A percentile compares a stretch with the other conserved stretches of the same genome.
Evolutionary conservation across 2,888 invertebrate genomes (phyloP).

Genomic region (Ashinkailepas kermadecensis): DNA sequence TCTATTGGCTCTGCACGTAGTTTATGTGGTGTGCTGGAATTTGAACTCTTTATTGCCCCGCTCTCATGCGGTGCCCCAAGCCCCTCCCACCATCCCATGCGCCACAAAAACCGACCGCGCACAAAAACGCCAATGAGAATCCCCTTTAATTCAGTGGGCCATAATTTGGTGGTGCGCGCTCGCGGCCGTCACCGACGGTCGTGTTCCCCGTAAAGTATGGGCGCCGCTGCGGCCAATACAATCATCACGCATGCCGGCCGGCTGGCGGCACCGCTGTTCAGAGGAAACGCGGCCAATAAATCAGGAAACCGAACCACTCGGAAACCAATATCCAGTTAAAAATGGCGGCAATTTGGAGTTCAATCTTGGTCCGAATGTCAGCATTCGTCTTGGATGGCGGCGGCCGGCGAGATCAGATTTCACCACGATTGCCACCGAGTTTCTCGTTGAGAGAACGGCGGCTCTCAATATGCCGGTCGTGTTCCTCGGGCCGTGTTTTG

Average conservation of each 20-base stretch:
- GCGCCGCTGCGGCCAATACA: slow-evolving; percentile 76
- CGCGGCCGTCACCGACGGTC: slow-evolving; percentile 72
- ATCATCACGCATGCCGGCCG: slow-evolving; percentile 56
- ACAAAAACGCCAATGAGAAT: background rate
- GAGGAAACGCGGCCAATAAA: slow-evolving; percentile 7
- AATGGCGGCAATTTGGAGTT: slow-evolving; percentile 8
- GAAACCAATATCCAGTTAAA: slow-evolving; percentile 10
- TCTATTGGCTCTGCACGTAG: slow-evolving; percentile 32
- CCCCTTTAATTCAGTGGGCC: background rate
- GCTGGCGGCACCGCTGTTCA: background rate
- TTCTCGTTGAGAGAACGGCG: too few species aligned
- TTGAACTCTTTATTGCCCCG: slow-evolving; percentile 33
- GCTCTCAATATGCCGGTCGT: too few species aligned
- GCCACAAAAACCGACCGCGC: slow-evolving; percentile 45
- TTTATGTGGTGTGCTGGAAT: slow-evolving; percentile 37
- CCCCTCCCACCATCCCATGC: slow-evolving; percentile 41
- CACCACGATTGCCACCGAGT: background rate
- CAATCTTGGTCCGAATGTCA: background rate
- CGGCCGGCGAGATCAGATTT: background rate
- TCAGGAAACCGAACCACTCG: slow-evolving; percentile 4
- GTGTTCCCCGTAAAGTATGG: slow-evolving; percentile 74
- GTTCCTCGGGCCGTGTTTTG: too few species aligned
- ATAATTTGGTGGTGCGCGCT: slow-evolving; percentile 47
- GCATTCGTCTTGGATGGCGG: background rate
- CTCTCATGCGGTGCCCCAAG: slow-evolving; percentile 35